These are phyloP conservation scores for Tachysurus vachellii DNA, from an alignment of 2,113 vertebrate genomes.

Conservation along the genomic window DNA sequence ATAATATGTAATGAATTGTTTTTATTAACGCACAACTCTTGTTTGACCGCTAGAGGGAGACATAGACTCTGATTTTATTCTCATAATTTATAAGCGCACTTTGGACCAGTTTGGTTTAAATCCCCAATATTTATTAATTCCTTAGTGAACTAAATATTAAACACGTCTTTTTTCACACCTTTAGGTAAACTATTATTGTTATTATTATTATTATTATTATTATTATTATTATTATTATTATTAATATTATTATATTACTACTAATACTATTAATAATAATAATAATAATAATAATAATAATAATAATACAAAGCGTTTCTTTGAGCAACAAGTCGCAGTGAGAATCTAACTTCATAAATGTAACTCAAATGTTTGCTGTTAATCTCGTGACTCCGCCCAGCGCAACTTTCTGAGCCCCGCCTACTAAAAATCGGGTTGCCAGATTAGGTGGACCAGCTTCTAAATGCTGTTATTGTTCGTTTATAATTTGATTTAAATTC, in stretches of 20 bases:
- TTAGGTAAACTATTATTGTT: not conserved
- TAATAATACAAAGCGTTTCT: not conserved
- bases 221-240: not conserved
- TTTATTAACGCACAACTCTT: not conserved
- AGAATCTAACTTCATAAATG: slow-evolving; percentile 63
- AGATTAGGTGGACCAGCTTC: not conserved
- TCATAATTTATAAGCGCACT: not conserved
- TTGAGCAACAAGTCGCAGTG: not conserved
- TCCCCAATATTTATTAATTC: not conserved
- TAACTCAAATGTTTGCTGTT: slow-evolving; percentile 69
- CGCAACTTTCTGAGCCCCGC: slow-evolving; percentile 81
- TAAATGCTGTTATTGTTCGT: not conserved
- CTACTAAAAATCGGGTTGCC: slow-evolving; percentile 72
- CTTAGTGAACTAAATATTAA: not conserved
- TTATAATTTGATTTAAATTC: not conserved
- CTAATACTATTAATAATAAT: not conserved
- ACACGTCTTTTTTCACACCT: not conserved
- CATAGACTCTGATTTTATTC: not conserved
- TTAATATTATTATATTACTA: not conserved
- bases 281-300: not conserved
- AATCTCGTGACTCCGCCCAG: slow-evolving; percentile 72
- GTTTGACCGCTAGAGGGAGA: slow-evolving; percentile 8
- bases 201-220: not conserved
- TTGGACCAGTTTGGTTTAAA: not conserved
- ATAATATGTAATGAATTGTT: not conserved